Conservation (phyloP, 1,140 invertebrate genomes). For the Acyrthosiphon pisum region DNA sequence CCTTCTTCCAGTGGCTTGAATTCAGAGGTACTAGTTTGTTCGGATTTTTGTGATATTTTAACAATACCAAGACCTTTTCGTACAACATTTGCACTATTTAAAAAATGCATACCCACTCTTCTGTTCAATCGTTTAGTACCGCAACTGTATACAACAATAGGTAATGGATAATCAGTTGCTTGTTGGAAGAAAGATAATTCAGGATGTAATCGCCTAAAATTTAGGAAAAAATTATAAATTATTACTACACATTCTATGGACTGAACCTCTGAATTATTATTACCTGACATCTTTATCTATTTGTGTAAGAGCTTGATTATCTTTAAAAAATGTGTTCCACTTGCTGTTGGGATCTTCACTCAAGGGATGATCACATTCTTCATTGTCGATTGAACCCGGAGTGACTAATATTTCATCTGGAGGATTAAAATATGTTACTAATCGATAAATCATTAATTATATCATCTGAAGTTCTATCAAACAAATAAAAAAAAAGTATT, state of each 20-base stretch:
- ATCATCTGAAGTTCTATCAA: background rate
- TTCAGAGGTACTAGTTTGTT: conserved; percentile 76
- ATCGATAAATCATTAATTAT: background rate
- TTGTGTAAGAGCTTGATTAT: conserved; percentile 95
- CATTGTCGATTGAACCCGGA: conserved; percentile 69
- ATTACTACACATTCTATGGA: background rate
- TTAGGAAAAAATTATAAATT: background rate
- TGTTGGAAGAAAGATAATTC: conserved; percentile 97
- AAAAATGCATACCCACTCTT: conserved; percentile 83
- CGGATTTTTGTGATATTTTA: conserved; percentile 75
- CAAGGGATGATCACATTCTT: conserved; percentile 83
- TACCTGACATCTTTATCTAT: conserved; percentile 96
- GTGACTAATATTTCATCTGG: conserved; percentile 83
- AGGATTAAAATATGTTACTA: conserved; percentile 60
- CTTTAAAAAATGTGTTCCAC: conserved; percentile 93
- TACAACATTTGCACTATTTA: conserved; percentile 88
- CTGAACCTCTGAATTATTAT: conserved; percentile 25
- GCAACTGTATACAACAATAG: conserved; percentile 74
- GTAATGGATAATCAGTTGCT: conserved; percentile 85
- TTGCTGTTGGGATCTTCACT: conserved; percentile 92
- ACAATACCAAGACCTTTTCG: conserved; percentile 86
- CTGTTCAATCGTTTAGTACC: conserved; percentile 82
- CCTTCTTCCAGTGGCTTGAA: conserved; percentile 83
- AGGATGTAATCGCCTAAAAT: conserved; percentile 82
- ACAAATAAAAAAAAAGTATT: background rate